Evolutionary conservation across 2,113 vertebrate species (phyloP), one percentile per base, ranked within the genome.

Genomic region (Pycnonotus jocosus): DNA sequence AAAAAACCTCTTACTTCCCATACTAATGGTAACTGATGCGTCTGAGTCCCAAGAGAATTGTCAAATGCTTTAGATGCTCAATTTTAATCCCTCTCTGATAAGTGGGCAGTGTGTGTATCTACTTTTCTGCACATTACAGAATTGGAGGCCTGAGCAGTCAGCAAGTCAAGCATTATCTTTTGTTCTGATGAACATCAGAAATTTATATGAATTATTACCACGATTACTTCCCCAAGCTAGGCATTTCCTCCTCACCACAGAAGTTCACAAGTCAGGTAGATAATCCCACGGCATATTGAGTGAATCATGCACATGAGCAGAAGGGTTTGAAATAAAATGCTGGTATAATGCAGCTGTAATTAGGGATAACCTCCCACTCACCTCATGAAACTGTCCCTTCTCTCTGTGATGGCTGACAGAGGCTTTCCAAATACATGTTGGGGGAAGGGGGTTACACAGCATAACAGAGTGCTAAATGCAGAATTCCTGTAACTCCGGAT

Each of bases 271-370:
- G 57, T 68, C 72, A 84, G 78, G 48, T 77, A 89, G 30, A 76
- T 31, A 85, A 37, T 30, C 58, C 57, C 24, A 42, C 3, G 81
- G 48, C 42, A 9, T 22, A 35, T 13, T 56, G 58, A 88, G 35
- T 28, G 27, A 61, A 76, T 85, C 81, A 58, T 7, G 12, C 57
- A 57, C 4, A 30, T 35, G 35, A 94, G 82, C 54, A 87, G 56
- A 86, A 86, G n/a, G 14, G 17, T 62, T 95, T 90, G 76, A 94
- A 96, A 88, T 44, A 24, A 94, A 93, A 89, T 71, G 38, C 57
- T 47, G 24, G 30, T 89, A 53, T 53, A 92, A 80, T 30, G 50
- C 27, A 38, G 38, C 88, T 50, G 42, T 54, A 80, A 94, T 82
- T 65, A 92, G 60, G 54, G 44, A 86, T 80, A 96, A 88, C 78